Percentiles rank a stretch among this genome's conserved stretches.
These are phyloP conservation scores for Eutolmus rufibarbis DNA, from an alignment of 2,888 invertebrate genomes.

Conservation along the genomic window DNA sequence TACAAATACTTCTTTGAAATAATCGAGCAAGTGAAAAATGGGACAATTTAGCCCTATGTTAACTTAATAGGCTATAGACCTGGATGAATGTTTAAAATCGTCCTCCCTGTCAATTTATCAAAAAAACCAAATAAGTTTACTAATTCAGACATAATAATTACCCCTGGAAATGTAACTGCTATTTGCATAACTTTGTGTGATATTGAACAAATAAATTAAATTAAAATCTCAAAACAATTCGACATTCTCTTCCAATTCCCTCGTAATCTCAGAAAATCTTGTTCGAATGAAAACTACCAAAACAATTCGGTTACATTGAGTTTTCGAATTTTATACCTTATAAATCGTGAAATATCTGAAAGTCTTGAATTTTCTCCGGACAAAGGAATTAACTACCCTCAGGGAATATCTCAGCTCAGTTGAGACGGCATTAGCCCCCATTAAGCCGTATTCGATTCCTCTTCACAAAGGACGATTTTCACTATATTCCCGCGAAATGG, in stretches of 20 bases:
- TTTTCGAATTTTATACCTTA: not conserved
- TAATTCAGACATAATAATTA: too few relatives aligned
- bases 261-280: not conserved
- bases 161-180: too few relatives aligned
- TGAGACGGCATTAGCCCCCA: not conserved
- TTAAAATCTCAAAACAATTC: not conserved
- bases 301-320: not conserved
- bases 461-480: not conserved
- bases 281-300: not conserved
- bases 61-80: too few relatives aligned
- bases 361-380: not conserved
- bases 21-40: too few relatives aligned
- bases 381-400: not conserved
- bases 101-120: too few relatives aligned
- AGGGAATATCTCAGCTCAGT: not conserved
- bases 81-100: too few relatives aligned
- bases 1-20: too few relatives aligned
- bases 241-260: not conserved
- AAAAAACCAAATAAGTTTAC: too few relatives aligned
- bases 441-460: not conserved
- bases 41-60: too few relatives aligned
- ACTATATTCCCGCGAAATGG: not conserved
- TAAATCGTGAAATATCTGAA: not conserved
- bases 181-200: too few relatives aligned
- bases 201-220: not conserved